Conservation (phyloP, 2,888 invertebrate species). For the Eilema depressum region DNA sequence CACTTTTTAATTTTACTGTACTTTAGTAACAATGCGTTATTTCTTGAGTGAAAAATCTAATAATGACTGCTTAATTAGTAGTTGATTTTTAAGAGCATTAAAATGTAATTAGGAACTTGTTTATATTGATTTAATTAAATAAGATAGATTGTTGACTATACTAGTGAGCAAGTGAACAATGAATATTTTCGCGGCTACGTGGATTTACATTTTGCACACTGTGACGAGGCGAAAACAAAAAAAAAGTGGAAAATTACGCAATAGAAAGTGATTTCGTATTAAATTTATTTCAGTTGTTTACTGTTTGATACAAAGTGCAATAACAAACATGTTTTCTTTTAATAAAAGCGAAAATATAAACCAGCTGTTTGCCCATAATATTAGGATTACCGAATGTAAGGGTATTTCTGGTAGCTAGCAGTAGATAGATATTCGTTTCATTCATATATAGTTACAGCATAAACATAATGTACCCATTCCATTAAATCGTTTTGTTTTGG, state of each 20-base stretch:
- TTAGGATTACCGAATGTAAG: constrained; percentile 72
- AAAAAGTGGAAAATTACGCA: constrained; percentile 42
- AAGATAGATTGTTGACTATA: constrained; percentile 65
- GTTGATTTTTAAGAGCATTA: constrained; percentile 60
- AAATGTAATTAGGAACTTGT: constrained; percentile 33
- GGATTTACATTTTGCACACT: constrained; percentile 54
- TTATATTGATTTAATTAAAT: constrained; percentile 48
- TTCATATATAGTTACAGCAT: background rate
- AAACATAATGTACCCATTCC: background rate
- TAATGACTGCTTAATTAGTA: constrained; percentile 62
- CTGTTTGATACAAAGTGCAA: constrained; percentile 2
- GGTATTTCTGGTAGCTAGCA: background rate
- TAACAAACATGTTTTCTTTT: constrained; percentile 71
- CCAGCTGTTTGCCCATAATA: constrained; percentile 70
- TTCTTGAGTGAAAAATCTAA: constrained; percentile 56
- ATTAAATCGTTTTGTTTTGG: background rate
- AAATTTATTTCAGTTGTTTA: constrained; percentile 15
- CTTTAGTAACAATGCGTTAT: constrained; percentile 56
- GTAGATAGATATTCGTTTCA: background rate
- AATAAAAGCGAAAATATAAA: constrained; percentile 65
- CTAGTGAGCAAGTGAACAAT: constrained; percentile 40
- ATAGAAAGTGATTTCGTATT: constrained; percentile 30
- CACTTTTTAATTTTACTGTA: constrained; percentile 65
- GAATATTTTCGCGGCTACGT: constrained; percentile 65
- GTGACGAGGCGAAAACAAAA: constrained; percentile 38